phyloP scores from a whole-genome alignment of 2,888 invertebrate species.

The Heliconius charithonia region DNA sequence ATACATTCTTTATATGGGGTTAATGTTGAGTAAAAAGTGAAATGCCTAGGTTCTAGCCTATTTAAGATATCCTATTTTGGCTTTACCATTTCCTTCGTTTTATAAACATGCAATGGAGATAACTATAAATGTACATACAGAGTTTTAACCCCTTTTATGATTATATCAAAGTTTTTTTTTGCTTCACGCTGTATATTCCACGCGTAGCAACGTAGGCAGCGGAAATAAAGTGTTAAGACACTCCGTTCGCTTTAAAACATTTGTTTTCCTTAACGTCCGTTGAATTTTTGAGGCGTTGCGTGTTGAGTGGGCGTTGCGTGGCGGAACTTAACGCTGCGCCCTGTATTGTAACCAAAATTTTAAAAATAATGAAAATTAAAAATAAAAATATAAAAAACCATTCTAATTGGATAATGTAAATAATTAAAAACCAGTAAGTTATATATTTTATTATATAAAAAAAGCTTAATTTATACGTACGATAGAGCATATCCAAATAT shows the following conservation, averaged over 20 bases:
- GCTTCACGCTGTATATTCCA: too few species aligned
- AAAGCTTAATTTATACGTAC: background rate
- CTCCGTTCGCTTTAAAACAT: too few species aligned
- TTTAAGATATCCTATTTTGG: conserved; percentile 11
- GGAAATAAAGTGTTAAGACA: too few species aligned
- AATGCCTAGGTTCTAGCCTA: background rate
- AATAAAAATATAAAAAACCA: background rate
- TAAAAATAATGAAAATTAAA: background rate
- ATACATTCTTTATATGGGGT: conserved; percentile 8
- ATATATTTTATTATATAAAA: background rate
- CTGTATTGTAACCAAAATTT: background rate
- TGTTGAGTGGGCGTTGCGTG: too few species aligned
- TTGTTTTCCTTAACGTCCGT: too few species aligned
- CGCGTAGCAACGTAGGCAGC: too few species aligned
- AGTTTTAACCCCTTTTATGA: too few species aligned
- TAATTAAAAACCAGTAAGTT: background rate
- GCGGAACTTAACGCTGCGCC: too few species aligned
- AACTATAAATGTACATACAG: background rate
- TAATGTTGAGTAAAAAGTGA: conserved; percentile 3
- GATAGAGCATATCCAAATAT: background rate
- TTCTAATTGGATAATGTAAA: background rate
- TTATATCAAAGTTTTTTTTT: too few species aligned
- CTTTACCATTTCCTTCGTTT: background rate
- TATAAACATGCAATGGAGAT: background rate
- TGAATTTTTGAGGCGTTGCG: too few species aligned